Evolutionary conservation across 1,140 invertebrate species (phyloP).

Genomic region (Trichogramma pretiosum): DNA sequence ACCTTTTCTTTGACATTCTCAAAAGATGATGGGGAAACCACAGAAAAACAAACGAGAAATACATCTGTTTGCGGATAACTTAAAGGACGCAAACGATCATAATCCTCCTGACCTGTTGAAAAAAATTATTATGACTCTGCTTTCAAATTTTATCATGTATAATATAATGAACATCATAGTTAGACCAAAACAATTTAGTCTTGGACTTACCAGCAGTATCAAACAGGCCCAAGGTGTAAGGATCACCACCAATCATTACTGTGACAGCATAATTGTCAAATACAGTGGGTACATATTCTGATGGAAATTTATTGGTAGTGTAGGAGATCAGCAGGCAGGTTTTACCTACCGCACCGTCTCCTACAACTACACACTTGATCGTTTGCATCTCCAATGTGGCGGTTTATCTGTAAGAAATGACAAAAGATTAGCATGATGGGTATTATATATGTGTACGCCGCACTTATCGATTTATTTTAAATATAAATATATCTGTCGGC

Average conservation of each 20-base stretch:
- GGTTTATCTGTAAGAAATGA: conserved; percentile 11
- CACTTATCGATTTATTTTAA: too few species aligned
- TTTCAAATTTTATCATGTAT: background rate
- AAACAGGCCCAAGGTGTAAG: conserved; percentile 93
- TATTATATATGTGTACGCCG: too few species aligned
- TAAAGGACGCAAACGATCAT: conserved; percentile 86
- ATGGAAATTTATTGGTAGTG: conserved; percentile 94
- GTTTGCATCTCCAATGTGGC: conserved; percentile 75
- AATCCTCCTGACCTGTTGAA: conserved; percentile 82
- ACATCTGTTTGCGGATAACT: conserved; percentile 99
- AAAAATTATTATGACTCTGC: background rate
- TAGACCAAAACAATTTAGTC: too few species aligned
- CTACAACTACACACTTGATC: conserved; percentile 97
- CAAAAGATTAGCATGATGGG: too few species aligned
- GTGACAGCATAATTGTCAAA: conserved; percentile 99
- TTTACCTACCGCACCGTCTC: conserved; percentile 95
- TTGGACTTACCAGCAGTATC: conserved; percentile 77
- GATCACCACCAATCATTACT: conserved; percentile 97
- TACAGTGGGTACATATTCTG: conserved; percentile 96
- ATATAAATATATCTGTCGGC: conserved; percentile 7
- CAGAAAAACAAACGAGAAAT: conserved; percentile 96
- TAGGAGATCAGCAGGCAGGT: conserved; percentile 87
- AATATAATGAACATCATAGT: background rate
- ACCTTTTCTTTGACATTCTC: conserved; percentile 99
- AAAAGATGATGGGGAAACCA: conserved; percentile 96